Evolutionary conservation across 35 echinoderm and acorn worm genomes (phyloP).

Genomic region (Antedon bifida): DNA sequence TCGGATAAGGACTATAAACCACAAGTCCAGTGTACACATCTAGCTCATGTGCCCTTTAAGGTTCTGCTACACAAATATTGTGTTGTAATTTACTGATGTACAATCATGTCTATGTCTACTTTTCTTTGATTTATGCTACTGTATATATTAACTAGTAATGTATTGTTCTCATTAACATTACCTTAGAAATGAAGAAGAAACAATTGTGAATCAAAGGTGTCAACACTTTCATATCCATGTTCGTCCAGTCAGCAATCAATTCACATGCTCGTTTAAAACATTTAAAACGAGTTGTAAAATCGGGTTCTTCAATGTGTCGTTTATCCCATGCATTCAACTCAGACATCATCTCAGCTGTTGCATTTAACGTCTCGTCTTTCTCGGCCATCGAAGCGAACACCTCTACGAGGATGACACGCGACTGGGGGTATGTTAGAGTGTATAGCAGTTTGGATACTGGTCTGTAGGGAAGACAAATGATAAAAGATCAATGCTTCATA

Average conservation of each 20-base stretch:
- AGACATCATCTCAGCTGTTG: slow-evolving; percentile 25
- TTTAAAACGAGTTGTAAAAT: slow-evolving; percentile 40
- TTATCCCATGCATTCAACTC: slow-evolving; percentile 73
- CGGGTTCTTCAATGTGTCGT: slow-evolving; percentile 64
- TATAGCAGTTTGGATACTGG: slow-evolving; percentile 52
- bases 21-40: no score
- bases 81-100: no score
- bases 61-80: no score
- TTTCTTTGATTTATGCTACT: no score
- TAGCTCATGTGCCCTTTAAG: no score
- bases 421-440: slow-evolving; percentile 30
- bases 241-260: slow-evolving; percentile 22
- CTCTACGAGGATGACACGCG: slow-evolving; percentile 36
- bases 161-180: no score
- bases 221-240: slow-evolving; percentile 37
- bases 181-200: slow-evolving; percentile 91
- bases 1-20: no score
- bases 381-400: slow-evolving; percentile 59
- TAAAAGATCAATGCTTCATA: no score
- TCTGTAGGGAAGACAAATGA: slow-evolving; percentile 12
- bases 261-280: slow-evolving; percentile 50
- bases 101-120: no score
- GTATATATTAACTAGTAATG: no score
- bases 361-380: slow-evolving; percentile 16
- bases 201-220: slow-evolving; percentile 60